Conservation (phyloP, 1,140 invertebrate species). For the Chelonus insularis region DNA sequence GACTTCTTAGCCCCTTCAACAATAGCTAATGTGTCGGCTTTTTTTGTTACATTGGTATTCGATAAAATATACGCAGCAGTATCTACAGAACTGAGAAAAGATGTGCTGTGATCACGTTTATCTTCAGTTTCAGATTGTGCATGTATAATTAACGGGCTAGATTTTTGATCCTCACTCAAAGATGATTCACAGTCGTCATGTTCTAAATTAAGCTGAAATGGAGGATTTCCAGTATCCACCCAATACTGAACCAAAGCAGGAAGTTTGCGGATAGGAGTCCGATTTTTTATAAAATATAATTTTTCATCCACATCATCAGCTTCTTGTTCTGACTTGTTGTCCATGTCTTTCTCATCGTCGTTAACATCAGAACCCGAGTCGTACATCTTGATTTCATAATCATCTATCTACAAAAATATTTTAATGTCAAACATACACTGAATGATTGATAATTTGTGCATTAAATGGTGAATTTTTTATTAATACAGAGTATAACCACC, state of each 20-base stretch:
- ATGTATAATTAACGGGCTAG: neutral
- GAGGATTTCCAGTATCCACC: conserved; percentile 45
- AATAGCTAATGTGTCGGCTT: conserved; percentile 38
- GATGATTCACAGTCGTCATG: conserved; percentile 27
- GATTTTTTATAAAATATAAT: conserved; percentile 14
- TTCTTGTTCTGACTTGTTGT: too few relatives aligned
- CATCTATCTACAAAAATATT: too few relatives aligned
- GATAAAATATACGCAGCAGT: conserved; percentile 47
- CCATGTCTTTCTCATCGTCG: too few relatives aligned
- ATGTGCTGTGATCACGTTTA: conserved; percentile 17
- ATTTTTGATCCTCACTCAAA: conserved; percentile 27
- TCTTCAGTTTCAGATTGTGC: neutral
- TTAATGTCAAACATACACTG: too few relatives aligned
- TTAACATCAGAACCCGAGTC: too few relatives aligned
- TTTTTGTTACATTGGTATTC: conserved; percentile 42
- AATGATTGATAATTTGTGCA: too few relatives aligned
- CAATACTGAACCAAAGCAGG: conserved; percentile 41
- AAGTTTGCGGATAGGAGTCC: conserved; percentile 34
- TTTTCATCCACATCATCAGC: too few relatives aligned
- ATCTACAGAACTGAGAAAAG: conserved; percentile 39
- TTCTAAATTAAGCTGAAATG: conserved; percentile 23
- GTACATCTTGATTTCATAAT: too few relatives aligned
- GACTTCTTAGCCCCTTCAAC: conserved; percentile 35
- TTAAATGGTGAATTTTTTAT: too few relatives aligned
- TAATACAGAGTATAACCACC: too few relatives aligned